These are phyloP conservation scores for Larimichthys crocea DNA, from an alignment of 2,113 vertebrate species.

Conservation along the genomic window DNA sequence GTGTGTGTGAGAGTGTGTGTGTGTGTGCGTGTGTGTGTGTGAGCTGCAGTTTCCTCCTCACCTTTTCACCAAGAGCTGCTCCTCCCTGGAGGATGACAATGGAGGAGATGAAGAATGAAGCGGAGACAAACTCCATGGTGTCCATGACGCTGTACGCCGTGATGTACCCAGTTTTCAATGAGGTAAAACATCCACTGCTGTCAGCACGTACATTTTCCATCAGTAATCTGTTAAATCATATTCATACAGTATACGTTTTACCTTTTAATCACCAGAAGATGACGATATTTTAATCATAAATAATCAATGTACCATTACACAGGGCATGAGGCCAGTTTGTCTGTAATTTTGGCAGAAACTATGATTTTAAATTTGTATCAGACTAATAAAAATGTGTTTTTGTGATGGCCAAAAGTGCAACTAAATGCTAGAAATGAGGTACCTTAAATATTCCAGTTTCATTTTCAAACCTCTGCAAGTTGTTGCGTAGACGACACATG, in stretches of 20 bases:
- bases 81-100: conserved; percentile 99
- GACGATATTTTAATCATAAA: not conserved
- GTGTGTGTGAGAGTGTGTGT: conserved; percentile 54
- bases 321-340: not conserved
- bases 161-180: conserved; percentile 99
- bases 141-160: conserved; percentile 99
- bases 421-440: not conserved
- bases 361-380: not conserved
- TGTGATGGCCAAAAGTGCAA: not conserved
- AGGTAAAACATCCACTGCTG: conserved; percentile 79
- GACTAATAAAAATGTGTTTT: not conserved
- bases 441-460: not conserved
- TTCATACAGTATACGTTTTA: not conserved
- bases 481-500: not conserved
- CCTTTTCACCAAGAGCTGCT: conserved; percentile 72
- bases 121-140: conserved; percentile 99
- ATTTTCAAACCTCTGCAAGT: not conserved
- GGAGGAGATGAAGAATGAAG: conserved; percentile 99
- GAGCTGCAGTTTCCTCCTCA: conserved; percentile 70
- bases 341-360: not conserved
- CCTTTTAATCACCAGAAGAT: not conserved
- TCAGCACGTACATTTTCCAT: not conserved
- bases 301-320: not conserved
- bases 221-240: not conserved
- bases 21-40: conserved; percentile 82